These are phyloP conservation scores for Drosophila atripex DNA, from an alignment of 2,888 invertebrate species.

Conservation along the genomic window DNA sequence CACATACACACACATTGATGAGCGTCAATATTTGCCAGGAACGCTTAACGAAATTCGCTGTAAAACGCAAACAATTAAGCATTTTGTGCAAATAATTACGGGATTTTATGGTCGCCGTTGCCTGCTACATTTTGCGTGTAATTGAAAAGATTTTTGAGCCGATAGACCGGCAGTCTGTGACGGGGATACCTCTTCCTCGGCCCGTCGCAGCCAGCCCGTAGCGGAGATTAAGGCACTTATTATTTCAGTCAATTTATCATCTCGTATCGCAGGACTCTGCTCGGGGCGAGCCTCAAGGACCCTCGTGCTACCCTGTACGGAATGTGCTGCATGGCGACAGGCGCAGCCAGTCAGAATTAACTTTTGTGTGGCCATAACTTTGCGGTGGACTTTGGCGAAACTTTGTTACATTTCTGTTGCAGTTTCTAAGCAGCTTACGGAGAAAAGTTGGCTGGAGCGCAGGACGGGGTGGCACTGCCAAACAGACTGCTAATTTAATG, in stretches of 20 bases:
- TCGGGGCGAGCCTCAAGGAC: background rate
- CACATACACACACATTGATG: constrained; percentile 15
- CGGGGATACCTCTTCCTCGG: constrained; percentile 9
- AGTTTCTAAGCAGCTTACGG: constrained; percentile 47
- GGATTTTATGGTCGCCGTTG: constrained; percentile 48
- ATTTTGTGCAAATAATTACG: constrained; percentile 71
- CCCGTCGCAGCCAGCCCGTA: background rate
- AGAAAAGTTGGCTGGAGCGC: constrained; percentile 28
- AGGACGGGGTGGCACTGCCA: constrained; percentile 24
- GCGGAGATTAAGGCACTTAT: background rate
- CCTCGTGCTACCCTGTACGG: constrained; percentile 22
- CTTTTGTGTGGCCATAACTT: constrained; percentile 53
- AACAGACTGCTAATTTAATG: constrained; percentile 51
- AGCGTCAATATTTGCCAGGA: constrained; percentile 69
- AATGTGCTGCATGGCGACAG: constrained; percentile 36
- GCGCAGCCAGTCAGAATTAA: constrained; percentile 51
- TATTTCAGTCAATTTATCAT: background rate
- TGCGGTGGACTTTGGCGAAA: constrained; percentile 48
- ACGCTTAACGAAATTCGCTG: constrained; percentile 56
- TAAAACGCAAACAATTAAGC: constrained; percentile 74
- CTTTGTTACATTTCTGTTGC: constrained; percentile 49
- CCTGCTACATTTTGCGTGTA: constrained; percentile 65
- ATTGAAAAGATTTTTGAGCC: constrained; percentile 52
- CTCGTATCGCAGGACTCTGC: background rate
- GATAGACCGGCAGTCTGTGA: background rate